A percentile compares a stretch with the other conserved stretches of the same genome.
Conservation (phyloP, 1,140 invertebrate genomes). For the Leptopilina boulardi region DNA sequence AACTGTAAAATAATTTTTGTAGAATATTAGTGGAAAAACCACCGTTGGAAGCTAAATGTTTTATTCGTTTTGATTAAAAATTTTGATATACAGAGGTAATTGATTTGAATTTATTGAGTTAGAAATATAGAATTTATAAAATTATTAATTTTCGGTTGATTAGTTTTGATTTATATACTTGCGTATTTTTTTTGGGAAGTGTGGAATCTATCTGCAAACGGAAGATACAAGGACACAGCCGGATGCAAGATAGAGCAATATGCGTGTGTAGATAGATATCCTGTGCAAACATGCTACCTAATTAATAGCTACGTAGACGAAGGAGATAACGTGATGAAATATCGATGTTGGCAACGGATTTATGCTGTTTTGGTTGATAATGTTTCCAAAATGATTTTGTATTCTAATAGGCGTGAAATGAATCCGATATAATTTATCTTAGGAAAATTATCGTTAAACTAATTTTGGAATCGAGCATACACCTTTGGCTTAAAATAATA, state of each 20-base stretch:
- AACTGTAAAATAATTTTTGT: too few species aligned
- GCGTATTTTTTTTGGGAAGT: not conserved
- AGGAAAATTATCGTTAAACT: not conserved
- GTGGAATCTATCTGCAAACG: not conserved
- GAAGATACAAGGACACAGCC: not conserved
- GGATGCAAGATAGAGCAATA: slow-evolving; percentile 7
- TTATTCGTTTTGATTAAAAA: too few species aligned
- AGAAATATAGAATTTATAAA: too few species aligned
- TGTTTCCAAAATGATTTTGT: slow-evolving; percentile 5
- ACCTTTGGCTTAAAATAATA: too few species aligned
- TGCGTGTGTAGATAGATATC: not conserved
- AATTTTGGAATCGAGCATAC: too few species aligned
- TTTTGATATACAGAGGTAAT: too few species aligned
- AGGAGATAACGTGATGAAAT: slow-evolving; percentile 20
- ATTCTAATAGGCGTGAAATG: not conserved
- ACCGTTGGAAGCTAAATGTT: too few species aligned
- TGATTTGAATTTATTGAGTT: too few species aligned
- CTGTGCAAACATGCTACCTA: not conserved
- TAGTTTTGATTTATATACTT: not conserved
- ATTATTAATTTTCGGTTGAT: too few species aligned
- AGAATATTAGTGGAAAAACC: too few species aligned
- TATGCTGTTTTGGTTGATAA: not conserved
- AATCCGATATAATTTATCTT: not conserved
- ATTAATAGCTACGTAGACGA: slow-evolving; percentile 13
- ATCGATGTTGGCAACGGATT: not conserved